A percentile compares a stretch with the other conserved stretches of the same genome.
Evolutionary conservation across 2,888 invertebrate species (phyloP).

Genomic region (Hemaris fuciformis): DNA sequence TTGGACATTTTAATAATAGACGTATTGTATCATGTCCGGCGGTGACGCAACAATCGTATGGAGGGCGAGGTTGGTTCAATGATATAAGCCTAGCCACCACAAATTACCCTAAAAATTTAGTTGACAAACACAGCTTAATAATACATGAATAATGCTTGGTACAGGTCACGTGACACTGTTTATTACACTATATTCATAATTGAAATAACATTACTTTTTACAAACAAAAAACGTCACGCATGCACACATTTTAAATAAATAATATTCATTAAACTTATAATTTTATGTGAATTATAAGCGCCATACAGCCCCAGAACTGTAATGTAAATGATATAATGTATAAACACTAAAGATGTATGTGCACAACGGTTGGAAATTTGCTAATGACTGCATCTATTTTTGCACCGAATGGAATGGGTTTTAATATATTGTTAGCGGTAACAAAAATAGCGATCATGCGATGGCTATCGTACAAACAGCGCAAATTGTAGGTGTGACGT

Average conservation of each 20-base stretch:
- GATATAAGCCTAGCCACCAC: constrained; percentile 17
- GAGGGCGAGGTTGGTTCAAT: constrained; percentile 35
- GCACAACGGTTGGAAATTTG: neutral
- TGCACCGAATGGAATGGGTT: neutral
- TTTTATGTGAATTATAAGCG: too few relatives aligned
- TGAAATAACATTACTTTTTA: neutral
- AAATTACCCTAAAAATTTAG: constrained; percentile 14
- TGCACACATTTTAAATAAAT: neutral
- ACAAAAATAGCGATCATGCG: constrained; percentile 28
- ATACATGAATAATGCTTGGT: neutral
- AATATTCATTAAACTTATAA: neutral
- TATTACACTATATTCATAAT: neutral
- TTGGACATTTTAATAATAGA: constrained; percentile 45
- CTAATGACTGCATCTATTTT: neutral
- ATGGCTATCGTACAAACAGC: constrained; percentile 44
- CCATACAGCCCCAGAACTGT: too few relatives aligned
- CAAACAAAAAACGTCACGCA: neutral
- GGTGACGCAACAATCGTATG: constrained; percentile 37
- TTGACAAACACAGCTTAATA: neutral
- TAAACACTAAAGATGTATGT: neutral
- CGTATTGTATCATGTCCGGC: constrained; percentile 45
- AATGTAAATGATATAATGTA: neutral
- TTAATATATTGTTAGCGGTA: constrained; percentile 12
- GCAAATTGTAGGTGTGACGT: constrained; percentile 64
- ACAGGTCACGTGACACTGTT: neutral